Evolutionary conservation across 2,113 vertebrate genomes (phyloP).

Genomic region (Albula goreensis): DNA sequence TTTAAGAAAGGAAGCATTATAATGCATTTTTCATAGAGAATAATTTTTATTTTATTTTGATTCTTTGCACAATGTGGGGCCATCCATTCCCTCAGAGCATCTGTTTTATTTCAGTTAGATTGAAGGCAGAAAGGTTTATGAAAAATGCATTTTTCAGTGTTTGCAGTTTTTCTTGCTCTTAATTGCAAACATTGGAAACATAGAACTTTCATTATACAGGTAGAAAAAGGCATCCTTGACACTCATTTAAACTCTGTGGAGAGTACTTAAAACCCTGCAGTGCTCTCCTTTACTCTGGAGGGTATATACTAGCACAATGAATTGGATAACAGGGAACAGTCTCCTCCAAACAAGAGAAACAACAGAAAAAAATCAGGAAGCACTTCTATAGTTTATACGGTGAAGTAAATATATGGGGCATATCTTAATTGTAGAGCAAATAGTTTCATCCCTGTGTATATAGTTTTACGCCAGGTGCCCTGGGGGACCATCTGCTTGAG

Average conservation of each 20-base stretch:
- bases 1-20: neutral
- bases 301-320: neutral
- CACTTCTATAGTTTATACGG: neutral
- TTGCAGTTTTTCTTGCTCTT: neutral
- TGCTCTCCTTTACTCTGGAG: neutral
- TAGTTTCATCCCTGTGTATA: constrained; percentile 5
- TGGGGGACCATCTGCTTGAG: neutral
- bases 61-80: neutral
- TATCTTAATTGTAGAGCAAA: neutral
- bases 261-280: neutral
- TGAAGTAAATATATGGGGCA: constrained; percentile 1
- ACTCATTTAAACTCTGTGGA: neutral
- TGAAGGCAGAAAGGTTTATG: neutral
- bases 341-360: neutral
- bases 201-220: neutral
- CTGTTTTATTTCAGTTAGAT: neutral
- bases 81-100: neutral
- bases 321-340: neutral
- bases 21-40: too few species aligned
- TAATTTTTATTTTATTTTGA: neutral
- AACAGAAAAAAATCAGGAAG: neutral
- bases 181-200: neutral
- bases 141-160: neutral
- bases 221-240: neutral
- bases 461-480: neutral